Percentiles rank a stretch among this genome's conserved stretches.
These are phyloP conservation scores for Formica exsecta DNA, from an alignment of 1,140 invertebrate species.

Conservation along the genomic window DNA sequence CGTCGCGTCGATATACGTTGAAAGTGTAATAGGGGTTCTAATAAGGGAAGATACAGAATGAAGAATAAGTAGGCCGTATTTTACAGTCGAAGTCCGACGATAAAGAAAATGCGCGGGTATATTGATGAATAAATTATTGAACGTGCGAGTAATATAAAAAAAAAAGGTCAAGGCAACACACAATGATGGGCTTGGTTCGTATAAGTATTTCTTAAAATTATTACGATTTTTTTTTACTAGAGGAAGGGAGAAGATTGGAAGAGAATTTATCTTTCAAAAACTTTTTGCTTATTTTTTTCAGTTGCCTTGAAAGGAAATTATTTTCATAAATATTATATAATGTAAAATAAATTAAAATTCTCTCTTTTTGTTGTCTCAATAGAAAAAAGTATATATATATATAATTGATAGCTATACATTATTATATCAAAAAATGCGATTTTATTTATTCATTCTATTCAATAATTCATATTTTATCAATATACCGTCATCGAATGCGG, in stretches of 20 bases:
- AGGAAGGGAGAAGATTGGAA: background rate
- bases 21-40: conserved; percentile 18
- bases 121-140: background rate
- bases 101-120: conserved; percentile 11
- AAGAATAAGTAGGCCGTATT: conserved; percentile 50
- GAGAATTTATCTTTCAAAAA: background rate
- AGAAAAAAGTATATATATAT: background rate
- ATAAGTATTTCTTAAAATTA: conserved; percentile 36
- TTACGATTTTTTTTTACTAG: conserved; percentile 1
- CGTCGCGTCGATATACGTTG: conserved; percentile 3
- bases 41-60: background rate
- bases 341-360: background rate
- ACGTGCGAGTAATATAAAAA: background rate
- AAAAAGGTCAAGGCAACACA: background rate
- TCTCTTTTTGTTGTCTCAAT: background rate
- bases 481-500: background rate
- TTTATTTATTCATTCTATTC: background rate
- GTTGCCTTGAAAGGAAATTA: background rate
- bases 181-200: background rate
- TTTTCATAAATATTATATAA: background rate
- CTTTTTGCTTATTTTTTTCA: background rate
- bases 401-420: background rate
- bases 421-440: background rate
- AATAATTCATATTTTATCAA: background rate
- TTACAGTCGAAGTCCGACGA: conserved; percentile 40